Evolutionary conservation across 1,140 invertebrate species (phyloP), one percentile per base, ranked within the genome.

Genomic region (Scaptomyza pallida): DNA sequence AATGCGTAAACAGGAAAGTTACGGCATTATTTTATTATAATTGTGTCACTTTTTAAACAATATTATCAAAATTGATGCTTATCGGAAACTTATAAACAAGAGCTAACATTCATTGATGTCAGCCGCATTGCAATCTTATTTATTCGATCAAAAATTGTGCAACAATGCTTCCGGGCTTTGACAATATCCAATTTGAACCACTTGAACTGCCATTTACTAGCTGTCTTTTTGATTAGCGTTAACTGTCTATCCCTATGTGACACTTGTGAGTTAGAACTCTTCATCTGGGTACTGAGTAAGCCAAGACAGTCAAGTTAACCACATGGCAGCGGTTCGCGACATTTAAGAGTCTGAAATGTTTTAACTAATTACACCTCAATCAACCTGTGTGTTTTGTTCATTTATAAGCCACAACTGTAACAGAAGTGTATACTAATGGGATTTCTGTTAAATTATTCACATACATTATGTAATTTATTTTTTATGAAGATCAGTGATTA

Each of bases 351-450:
- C 5, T 9, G 30, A 8, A 65, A 19, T 59, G 41, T 64, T 35
- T 55, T 47, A 65, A 51, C 45, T 48, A 77, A 81, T 61, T 50
- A 17, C 44, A 12, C 51, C 57, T 68, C 61, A 72, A 75, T 77
- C 74, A 78, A 52, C 16, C 30, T 9, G 10, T 17, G n/a, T 51
- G 10, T n/a, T 30, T 30, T 30, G 21, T 3, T 35, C 30, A 33
- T 12, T 30, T 9, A 30, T 30, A 4, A 5, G 1, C 10, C 17
- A 3, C 9, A 44, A n/a, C 10, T 13, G 45, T 3, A n/a, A 48
- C 16, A 30, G 12, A 47, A 37, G 41, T 48, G 13, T 48, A 12
- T 48, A 26, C 56, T 65, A 26, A 56, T 65, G 56, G 52, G 4
- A n/a, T 26, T 26, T 13, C 19, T 23, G 33, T 16, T 13, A 51